These are phyloP conservation scores for Rhombomys opimus DNA, from an alignment of 2,113 vertebrate species.

Conservation along the genomic window DNA sequence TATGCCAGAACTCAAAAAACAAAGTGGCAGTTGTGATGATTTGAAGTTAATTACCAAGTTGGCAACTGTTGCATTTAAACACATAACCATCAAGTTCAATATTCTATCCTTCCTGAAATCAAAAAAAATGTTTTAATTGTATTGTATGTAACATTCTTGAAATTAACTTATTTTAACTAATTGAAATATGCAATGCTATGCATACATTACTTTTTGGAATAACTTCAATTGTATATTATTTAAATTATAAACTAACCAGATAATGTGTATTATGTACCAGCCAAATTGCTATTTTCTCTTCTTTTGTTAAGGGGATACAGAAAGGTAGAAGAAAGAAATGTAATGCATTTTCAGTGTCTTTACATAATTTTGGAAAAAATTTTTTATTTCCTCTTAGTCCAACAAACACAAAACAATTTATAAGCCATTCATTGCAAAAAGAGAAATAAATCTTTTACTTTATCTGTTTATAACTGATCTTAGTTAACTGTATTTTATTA, in stretches of 20 bases:
- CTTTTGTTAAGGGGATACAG: background rate
- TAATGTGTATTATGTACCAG: background rate
- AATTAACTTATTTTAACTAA: background rate
- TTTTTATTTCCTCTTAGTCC: background rate
- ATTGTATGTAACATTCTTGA: background rate
- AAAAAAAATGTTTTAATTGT: background rate
- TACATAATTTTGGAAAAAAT: background rate
- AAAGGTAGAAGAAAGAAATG: background rate
- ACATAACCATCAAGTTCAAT: background rate
- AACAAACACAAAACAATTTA: slow-evolving; percentile 42
- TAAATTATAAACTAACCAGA: background rate
- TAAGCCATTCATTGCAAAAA: slow-evolving; percentile 14
- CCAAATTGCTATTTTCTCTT: background rate
- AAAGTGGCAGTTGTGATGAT: background rate
- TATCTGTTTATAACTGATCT: slow-evolving; percentile 25
- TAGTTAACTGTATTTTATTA: background rate
- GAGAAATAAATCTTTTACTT: slow-evolving; percentile 33
- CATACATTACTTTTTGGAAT: background rate
- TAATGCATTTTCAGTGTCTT: background rate
- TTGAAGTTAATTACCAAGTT: slow-evolving; percentile 14
- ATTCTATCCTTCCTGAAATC: background rate
- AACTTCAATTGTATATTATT: background rate
- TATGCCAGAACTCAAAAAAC: background rate
- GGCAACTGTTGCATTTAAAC: background rate
- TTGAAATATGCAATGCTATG: background rate